Evolutionary conservation across 2,888 invertebrate species (phyloP), one percentile per base, ranked within the genome.

Genomic region (Tridacna crocea): DNA sequence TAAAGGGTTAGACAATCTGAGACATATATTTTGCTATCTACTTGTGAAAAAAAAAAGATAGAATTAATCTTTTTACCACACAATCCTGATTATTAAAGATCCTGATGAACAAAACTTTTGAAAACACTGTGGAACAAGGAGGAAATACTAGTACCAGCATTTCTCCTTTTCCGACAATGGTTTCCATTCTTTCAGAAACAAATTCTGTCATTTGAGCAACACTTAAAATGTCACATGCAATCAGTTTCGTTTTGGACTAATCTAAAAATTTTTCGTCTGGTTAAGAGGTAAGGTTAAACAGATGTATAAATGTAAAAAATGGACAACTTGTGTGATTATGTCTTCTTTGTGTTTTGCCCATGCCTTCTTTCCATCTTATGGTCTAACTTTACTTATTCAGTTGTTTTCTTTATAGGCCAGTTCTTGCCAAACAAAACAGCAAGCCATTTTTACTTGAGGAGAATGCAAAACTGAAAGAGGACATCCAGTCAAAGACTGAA

Each of bases 401-500:
- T 11, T 66, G 24, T 36, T 66, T 26, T 26, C 27, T 27, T 17
- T 27, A 10, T 66, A 12, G 36, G n/a, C 4, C 61, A 1, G 22
- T 36, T 12, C 51, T 48, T 24, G 26, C 4, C 2, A 70, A 70
- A 13, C 70, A 70, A n/a, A 24, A 19, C 12, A 70, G 70, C 19
- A 70, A 70, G 51, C 24, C 48, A 47, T 15, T 51, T 4, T 47
- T 70, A 19, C 24, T 47, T 15, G 51, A 70, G 22, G 51, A 70
- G 22, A 70, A 51, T 51, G 11, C 70, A 70, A 70, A 51, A 26
- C 26, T 70, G 51, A 51, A 17, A 51, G 24, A 70, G 4, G 70
- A 70, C 3, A 48, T 51, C 12, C 47, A 70, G 0, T 15, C 4
- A 51, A 22, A 70, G 51, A 70, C 3, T 48, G 70, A 70, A 24